phyloP scores from a whole-genome alignment of 2,797 vertebrate species.

The Perodicticus potto region DNA sequence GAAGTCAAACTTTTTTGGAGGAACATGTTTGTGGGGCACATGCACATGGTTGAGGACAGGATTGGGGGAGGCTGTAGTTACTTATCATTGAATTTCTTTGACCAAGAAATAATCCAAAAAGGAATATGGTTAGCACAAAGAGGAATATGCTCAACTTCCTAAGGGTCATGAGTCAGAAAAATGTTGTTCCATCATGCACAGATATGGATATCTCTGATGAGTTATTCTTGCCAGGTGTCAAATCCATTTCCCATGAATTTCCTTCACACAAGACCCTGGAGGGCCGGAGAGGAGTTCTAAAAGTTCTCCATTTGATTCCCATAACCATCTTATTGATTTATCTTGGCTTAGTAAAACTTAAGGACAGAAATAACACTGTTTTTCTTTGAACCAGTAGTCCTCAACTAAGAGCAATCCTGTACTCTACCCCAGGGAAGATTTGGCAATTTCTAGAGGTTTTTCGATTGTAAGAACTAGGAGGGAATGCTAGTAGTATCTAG shows the following conservation, averaged over 20 bases:
- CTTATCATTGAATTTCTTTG: not conserved
- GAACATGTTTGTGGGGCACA: not conserved
- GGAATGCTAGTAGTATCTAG: not conserved
- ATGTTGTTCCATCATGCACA: not conserved
- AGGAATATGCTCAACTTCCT: not conserved
- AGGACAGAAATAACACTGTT: not conserved
- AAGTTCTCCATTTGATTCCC: not conserved
- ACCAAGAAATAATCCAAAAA: not conserved
- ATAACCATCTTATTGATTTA: not conserved
- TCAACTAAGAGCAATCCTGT: not conserved
- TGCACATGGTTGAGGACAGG: not conserved
- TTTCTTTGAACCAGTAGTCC: constrained; percentile 25
- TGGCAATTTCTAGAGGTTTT: not conserved
- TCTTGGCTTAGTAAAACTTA: not conserved
- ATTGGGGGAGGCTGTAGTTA: not conserved
- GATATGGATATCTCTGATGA: not conserved
- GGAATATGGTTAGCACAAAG: not conserved
- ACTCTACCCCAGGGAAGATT: not conserved
- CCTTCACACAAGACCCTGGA: constrained; percentile 3
- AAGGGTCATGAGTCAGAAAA: not conserved
- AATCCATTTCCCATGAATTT: not conserved
- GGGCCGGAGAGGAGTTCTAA: not conserved
- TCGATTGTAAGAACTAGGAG: not conserved
- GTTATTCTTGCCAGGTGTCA: not conserved
- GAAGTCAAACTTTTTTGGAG: not conserved